Conservation (phyloP, 1,140 invertebrate genomes). For the Marisa cornuarietis region DNA sequence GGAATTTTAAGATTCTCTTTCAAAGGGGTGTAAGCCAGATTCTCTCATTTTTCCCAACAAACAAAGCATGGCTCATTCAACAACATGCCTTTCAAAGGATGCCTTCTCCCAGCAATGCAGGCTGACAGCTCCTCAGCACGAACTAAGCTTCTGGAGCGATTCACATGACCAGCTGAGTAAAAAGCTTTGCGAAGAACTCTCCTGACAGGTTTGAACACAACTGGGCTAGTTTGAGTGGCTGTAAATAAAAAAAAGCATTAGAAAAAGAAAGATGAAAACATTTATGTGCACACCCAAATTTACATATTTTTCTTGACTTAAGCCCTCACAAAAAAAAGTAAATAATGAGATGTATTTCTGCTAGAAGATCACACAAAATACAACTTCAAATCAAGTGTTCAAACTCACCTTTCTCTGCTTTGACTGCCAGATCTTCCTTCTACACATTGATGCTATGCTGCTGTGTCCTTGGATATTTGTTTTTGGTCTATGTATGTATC, state of each 20-base stretch:
- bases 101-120: slow-evolving; percentile 42
- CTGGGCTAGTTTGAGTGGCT: slow-evolving; percentile 33
- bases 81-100: background rate
- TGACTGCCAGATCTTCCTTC: background rate
- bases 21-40: background rate
- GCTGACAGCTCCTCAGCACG: slow-evolving; percentile 42
- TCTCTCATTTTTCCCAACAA: too few species aligned
- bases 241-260: background rate
- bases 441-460: background rate
- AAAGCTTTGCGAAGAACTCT: slow-evolving; percentile 43
- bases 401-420: too few species aligned
- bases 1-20: background rate
- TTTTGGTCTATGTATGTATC: too few species aligned
- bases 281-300: too few species aligned
- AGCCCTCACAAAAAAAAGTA: too few species aligned
- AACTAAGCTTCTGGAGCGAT: slow-evolving; percentile 40
- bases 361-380: too few species aligned
- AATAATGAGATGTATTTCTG: too few species aligned
- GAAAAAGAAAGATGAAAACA: too few species aligned
- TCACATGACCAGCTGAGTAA: slow-evolving; percentile 42
- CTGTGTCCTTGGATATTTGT: too few species aligned
- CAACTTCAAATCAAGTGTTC: too few species aligned
- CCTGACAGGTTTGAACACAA: slow-evolving; percentile 40
- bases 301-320: too few species aligned
- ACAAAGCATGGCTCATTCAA: background rate